Conservation (phyloP, 1,140 invertebrate species). For the Macrobrachium rosenbergii region DNA sequence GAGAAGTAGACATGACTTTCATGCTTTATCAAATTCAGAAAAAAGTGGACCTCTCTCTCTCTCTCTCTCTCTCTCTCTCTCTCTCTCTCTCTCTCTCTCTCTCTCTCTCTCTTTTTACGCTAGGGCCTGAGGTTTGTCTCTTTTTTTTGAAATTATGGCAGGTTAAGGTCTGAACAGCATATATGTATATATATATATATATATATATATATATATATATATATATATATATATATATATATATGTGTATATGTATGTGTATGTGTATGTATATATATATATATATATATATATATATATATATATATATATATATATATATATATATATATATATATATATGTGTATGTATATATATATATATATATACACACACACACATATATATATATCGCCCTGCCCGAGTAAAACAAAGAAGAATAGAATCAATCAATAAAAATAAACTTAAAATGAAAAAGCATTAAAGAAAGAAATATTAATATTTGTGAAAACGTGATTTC, state of each 20-base stretch:
- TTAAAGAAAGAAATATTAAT: too few relatives aligned
- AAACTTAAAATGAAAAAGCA: not conserved
- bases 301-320: constrained; percentile 8
- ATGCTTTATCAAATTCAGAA: too few relatives aligned
- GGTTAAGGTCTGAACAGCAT: too few relatives aligned
- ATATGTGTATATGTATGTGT: not conserved
- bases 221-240: constrained; percentile 4
- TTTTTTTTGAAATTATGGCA: too few relatives aligned
- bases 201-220: constrained; percentile 21
- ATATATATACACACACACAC: not conserved
- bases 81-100: too few relatives aligned
- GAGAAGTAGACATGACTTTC: too few relatives aligned
- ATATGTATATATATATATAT: constrained; percentile 14
- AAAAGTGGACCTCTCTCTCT: too few relatives aligned
- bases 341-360: constrained; percentile 7
- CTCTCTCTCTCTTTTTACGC: too few relatives aligned
- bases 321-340: constrained; percentile 5
- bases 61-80: too few relatives aligned
- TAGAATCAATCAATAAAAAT: not conserved
- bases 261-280: not conserved
- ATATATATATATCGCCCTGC: not conserved
- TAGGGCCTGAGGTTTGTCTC: too few relatives aligned
- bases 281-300: constrained; percentile 21
- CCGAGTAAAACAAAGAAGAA: not conserved
- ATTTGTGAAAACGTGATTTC: too few relatives aligned